Percentiles rank a stretch among this genome's conserved stretches.
Evolutionary conservation across 2,888 invertebrate species (phyloP).

Genomic region (Drosophila pegasa): DNA sequence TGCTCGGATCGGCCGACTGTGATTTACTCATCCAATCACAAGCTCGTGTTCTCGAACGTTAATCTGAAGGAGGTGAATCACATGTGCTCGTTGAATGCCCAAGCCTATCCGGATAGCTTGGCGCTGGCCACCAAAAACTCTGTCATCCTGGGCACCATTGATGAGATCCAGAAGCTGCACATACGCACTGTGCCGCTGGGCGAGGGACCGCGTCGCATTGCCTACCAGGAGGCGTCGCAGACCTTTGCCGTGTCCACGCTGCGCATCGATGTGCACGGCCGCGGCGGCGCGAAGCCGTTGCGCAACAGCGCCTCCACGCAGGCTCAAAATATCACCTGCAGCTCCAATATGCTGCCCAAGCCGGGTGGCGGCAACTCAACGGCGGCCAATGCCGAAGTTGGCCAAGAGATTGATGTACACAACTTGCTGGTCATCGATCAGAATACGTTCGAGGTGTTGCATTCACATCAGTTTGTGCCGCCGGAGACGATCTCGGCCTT

Average conservation of each 20-base stretch:
- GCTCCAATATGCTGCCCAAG: constrained; percentile 86
- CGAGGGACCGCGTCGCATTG: constrained; percentile 97
- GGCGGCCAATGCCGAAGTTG: constrained; percentile 85
- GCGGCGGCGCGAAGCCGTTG: constrained; percentile 88
- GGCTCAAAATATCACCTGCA: constrained; percentile 88
- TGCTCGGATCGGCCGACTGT: constrained; percentile 99
- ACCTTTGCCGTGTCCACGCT: constrained; percentile 97
- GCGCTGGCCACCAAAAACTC: constrained; percentile 85
- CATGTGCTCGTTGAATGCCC: constrained; percentile 98
- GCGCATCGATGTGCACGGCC: constrained; percentile 94
- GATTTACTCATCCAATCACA: constrained; percentile 99
- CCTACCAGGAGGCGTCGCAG: constrained; percentile 96
- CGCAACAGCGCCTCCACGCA: constrained; percentile 92
- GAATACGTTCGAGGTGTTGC: constrained; percentile 98
- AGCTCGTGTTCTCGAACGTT: constrained; percentile 99
- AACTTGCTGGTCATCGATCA: constrained; percentile 96
- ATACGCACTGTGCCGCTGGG: constrained; percentile 97
- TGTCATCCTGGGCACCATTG: constrained; percentile 96
- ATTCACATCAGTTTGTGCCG: constrained; percentile 96
- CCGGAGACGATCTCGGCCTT: constrained; percentile 96
- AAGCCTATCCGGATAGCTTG: constrained; percentile 95
- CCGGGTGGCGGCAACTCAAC: constrained; percentile 85
- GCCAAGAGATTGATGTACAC: constrained; percentile 95
- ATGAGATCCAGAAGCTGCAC: constrained; percentile 99
- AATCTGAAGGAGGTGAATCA: constrained; percentile 97